Conservation (phyloP, 2,113 vertebrate species). For the Lophius piscatorius region DNA sequence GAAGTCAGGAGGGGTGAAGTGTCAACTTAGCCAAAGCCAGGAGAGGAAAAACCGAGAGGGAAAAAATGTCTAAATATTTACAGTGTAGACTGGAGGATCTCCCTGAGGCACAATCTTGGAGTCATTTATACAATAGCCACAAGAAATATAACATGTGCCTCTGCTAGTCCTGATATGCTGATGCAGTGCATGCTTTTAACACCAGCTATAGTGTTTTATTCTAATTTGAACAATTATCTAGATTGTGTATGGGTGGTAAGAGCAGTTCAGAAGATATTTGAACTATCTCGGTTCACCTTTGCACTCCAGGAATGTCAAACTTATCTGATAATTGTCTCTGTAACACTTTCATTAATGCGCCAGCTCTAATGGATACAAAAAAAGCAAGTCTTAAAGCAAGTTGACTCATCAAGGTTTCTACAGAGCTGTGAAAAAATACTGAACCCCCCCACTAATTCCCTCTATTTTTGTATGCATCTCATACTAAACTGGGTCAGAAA, state of each 20-base stretch:
- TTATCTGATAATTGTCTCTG: not conserved
- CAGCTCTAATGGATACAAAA: no score
- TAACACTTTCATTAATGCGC: not conserved
- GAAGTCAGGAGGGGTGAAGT: constrained; percentile 31
- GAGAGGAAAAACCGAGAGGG: constrained; percentile 7
- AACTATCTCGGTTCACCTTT: not conserved
- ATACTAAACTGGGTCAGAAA: no score
- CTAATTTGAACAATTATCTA: not conserved
- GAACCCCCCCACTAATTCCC: no score
- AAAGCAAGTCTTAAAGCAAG: no score
- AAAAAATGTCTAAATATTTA: constrained; percentile 33
- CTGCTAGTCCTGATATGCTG: not conserved
- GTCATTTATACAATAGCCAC: not conserved
- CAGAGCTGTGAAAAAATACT: no score
- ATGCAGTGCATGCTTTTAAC: not conserved
- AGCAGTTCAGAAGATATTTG: not conserved
- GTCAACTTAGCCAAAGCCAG: constrained; percentile 36
- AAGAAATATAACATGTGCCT: not conserved
- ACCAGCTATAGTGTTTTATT: not conserved
- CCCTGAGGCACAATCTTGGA: constrained; percentile 6
- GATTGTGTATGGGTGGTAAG: not conserved
- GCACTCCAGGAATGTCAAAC: not conserved
- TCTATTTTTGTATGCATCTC: no score
- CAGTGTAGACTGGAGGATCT: not conserved
- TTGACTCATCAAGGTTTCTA: no score